phyloP scores from a whole-genome alignment of 37 sponge, comb jelly and placozoan species.

The Petrosia ficiformis region DNA sequence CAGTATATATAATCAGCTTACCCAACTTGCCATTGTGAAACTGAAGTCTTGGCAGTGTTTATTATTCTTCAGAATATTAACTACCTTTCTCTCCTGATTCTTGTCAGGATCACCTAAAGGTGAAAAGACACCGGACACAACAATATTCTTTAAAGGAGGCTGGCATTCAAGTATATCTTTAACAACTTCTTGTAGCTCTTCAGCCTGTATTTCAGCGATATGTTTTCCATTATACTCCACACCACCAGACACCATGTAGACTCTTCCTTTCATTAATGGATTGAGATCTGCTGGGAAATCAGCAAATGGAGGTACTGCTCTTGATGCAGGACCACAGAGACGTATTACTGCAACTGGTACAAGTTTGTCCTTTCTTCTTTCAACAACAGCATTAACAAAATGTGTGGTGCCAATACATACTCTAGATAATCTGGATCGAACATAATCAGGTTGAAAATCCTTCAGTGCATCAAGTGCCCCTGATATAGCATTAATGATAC shows the following conservation, averaged over 20 bases:
- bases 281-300: conserved; percentile 68
- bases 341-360: conserved; percentile 65
- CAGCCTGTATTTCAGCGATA: conserved; percentile 25
- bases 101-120: conserved; percentile 34
- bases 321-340: conserved; percentile 64
- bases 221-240: conserved; percentile 46
- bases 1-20: background rate
- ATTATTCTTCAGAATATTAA: conserved; percentile 26
- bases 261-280: conserved; percentile 7
- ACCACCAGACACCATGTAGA: conserved; percentile 63
- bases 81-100: conserved; percentile 54
- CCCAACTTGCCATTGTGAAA: conserved; percentile 68
- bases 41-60: conserved; percentile 44
- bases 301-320: conserved; percentile 72
- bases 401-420: conserved; percentile 88
- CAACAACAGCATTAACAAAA: conserved; percentile 77
- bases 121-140: conserved; percentile 74
- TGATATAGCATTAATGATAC: conserved; percentile 45
- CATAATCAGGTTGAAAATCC: background rate
- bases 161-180: conserved; percentile 15
- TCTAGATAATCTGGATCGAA: conserved; percentile 16
- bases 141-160: conserved; percentile 53
- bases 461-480: conserved; percentile 23
- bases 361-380: conserved; percentile 39
- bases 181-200: conserved; percentile 29